Percentiles rank a stretch among this genome's conserved stretches.
phyloP scores from a whole-genome alignment of 92 coral and sea anemone species.

The Paramuricea clavata region DNA sequence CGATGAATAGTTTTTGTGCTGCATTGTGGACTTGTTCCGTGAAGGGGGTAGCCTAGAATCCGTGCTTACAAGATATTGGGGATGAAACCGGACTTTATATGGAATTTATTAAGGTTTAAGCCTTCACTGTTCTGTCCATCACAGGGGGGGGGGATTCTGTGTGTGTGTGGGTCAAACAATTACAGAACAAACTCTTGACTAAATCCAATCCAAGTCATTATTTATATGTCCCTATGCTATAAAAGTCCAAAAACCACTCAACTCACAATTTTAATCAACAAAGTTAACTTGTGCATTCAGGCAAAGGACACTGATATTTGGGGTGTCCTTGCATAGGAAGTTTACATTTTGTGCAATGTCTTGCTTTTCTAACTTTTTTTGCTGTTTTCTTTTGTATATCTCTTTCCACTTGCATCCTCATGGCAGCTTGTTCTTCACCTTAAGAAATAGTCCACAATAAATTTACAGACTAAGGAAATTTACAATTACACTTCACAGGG shows the following conservation, averaged over 20 bases:
- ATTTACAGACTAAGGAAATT: too few species aligned
- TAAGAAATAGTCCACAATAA: neutral
- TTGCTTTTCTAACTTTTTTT: neutral
- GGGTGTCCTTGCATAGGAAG: neutral
- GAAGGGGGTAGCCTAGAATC: too few species aligned
- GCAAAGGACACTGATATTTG: neutral
- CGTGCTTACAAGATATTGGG: too few species aligned
- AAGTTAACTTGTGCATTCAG: neutral
- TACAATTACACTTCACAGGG: neutral
- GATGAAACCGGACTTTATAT: too few species aligned
- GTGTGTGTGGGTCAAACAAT: too few species aligned
- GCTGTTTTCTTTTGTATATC: neutral
- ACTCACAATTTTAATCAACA: neutral
- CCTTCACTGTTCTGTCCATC: too few species aligned
- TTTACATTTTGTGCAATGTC: constrained; percentile 9
- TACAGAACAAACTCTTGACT: too few species aligned
- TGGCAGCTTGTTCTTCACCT: constrained; percentile 1
- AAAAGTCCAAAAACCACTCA: neutral
- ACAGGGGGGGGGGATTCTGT: too few species aligned
- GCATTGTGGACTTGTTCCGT: too few species aligned
- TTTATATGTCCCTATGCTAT: neutral
- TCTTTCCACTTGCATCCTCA: neutral
- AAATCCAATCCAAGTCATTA: neutral
- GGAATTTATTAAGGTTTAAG: too few species aligned
- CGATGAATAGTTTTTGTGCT: too few species aligned